Conservation (phyloP, 2,888 invertebrate genomes). For the Rhamphomyia laevipes region DNA sequence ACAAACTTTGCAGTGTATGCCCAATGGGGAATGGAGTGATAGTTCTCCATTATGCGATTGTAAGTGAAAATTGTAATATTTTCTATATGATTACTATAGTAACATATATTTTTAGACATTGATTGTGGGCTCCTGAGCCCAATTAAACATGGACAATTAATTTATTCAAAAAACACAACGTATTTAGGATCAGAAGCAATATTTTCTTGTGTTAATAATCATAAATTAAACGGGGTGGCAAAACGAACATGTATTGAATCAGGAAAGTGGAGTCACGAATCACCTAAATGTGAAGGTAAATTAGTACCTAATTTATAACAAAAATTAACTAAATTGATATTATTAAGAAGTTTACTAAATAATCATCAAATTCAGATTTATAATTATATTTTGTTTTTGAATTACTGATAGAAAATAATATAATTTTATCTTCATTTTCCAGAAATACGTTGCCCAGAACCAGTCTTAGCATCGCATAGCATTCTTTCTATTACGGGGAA, state of each 20-base stretch:
- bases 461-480: constrained; percentile 69
- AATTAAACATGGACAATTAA: constrained; percentile 62
- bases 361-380: too few relatives aligned
- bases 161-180: constrained; percentile 66
- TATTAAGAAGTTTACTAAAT: too few relatives aligned
- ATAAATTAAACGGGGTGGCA: constrained; percentile 62
- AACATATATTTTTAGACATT: constrained; percentile 46
- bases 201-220: constrained; percentile 70
- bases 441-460: constrained; percentile 84
- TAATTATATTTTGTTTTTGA: too few relatives aligned
- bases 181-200: constrained; percentile 68
- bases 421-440: constrained; percentile 15
- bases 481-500: constrained; percentile 83
- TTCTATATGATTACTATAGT: not conserved
- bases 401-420: not conserved
- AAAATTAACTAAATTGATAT: not conserved
- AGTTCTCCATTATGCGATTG: constrained; percentile 74
- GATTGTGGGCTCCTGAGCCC: constrained; percentile 80
- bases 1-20: constrained; percentile 54
- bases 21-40: constrained; percentile 74
- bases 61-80: constrained; percentile 36
- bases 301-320: not conserved
- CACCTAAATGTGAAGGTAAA: constrained; percentile 68
- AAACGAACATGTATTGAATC: constrained; percentile 61
- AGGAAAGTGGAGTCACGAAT: constrained; percentile 70